Evolutionary conservation across 2,113 vertebrate species (phyloP).

Genomic region (Cottus gobio): DNA sequence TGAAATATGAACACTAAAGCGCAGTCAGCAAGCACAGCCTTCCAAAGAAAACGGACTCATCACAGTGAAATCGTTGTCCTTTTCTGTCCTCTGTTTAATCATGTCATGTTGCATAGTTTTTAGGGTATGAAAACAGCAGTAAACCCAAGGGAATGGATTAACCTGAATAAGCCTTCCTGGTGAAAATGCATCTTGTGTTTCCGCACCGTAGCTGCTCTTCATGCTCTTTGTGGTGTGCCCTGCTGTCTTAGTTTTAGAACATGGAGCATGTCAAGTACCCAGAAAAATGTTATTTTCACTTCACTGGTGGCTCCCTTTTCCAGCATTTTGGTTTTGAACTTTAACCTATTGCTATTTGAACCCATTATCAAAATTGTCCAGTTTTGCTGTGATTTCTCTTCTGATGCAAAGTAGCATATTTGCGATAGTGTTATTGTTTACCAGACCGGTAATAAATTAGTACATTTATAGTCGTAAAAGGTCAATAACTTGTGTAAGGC

Average conservation of each 20-base stretch:
- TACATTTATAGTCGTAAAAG: background rate
- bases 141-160: background rate
- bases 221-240: background rate
- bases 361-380: background rate
- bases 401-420: background rate
- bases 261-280: background rate
- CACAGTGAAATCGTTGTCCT: background rate
- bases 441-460: background rate
- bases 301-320: background rate
- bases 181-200: background rate
- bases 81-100: background rate
- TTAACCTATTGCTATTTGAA: background rate
- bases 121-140: background rate
- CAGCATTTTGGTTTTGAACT: background rate
- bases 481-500: background rate
- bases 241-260: constrained; percentile 6
- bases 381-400: background rate
- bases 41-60: constrained; percentile 7
- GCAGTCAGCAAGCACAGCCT: background rate
- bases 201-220: background rate
- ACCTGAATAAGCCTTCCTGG: background rate
- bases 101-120: background rate
- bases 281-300: background rate
- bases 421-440: background rate
- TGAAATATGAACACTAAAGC: constrained; percentile 7